Conservation (phyloP, 2,113 vertebrate genomes). For the Diadophis punctatus region DNA sequence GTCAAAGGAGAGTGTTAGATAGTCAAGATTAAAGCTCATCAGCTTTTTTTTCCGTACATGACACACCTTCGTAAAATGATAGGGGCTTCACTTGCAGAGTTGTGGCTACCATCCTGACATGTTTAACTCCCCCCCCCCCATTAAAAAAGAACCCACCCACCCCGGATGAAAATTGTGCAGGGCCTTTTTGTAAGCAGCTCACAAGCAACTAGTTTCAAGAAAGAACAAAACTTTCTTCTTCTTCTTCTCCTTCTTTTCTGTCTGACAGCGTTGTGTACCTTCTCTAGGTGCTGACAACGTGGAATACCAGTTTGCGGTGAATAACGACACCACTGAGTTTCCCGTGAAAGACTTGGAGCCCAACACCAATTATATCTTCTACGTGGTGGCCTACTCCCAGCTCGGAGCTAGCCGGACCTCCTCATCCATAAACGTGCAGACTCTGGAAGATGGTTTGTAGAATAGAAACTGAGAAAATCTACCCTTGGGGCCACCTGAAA, state of each 20-base stretch:
- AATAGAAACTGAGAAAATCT: neutral
- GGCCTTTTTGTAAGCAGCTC: neutral
- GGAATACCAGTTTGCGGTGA: constrained; percentile 96
- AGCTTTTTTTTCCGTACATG: neutral
- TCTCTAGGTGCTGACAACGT: constrained; percentile 79
- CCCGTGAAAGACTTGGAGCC: constrained; percentile 90
- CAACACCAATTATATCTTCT: constrained; percentile 90
- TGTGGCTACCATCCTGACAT: neutral
- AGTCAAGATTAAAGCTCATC: neutral
- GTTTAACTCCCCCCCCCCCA: neutral
- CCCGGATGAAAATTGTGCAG: neutral
- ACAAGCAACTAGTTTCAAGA: neutral
- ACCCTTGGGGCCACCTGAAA: neutral
- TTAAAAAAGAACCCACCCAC: neutral
- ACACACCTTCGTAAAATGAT: neutral
- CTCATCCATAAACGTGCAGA: constrained; percentile 78
- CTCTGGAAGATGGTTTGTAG: constrained; percentile 87
- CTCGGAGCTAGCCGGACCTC: constrained; percentile 90
- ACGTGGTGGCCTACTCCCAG: constrained; percentile 92
- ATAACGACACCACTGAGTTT: constrained; percentile 94
- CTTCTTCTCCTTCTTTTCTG: neutral
- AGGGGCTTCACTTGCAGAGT: neutral
- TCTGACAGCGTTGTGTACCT: constrained; percentile 36
- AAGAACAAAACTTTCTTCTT: constrained; percentile 6
- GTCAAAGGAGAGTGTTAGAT: neutral